Evolutionary conservation across 2,888 invertebrate species (phyloP).

Genomic region (Dolomedes plantarius): DNA sequence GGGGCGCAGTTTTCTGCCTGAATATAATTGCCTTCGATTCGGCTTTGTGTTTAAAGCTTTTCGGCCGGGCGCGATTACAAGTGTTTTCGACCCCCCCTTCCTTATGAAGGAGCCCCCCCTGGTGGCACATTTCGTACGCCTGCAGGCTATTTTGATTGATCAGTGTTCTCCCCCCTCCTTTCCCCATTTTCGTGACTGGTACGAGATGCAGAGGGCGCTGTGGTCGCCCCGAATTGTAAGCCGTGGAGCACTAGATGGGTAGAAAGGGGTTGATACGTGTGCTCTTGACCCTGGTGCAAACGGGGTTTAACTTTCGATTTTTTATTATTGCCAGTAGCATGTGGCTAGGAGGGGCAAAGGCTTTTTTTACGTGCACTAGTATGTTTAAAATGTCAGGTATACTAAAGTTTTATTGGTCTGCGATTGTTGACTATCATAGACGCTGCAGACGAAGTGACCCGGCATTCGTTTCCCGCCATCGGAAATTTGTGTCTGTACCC

Average conservation of each 20-base stretch:
- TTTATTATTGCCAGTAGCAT: no score
- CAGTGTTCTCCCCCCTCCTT: slow-evolving; percentile 12
- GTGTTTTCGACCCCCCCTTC: slow-evolving; percentile 44
- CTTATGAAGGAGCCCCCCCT: background rate
- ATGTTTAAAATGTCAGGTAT: no score
- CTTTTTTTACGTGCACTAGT: no score
- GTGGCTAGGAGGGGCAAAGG: no score
- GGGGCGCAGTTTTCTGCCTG: slow-evolving; percentile 31
- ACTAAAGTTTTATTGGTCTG: no score
- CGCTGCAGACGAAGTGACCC: no score
- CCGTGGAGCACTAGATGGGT: no score
- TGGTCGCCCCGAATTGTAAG: background rate
- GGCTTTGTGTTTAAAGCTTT: slow-evolving; percentile 26
- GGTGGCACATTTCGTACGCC: slow-evolving; percentile 28
- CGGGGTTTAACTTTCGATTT: no score
- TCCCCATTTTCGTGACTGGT: background rate
- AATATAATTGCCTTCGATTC: slow-evolving; percentile 59
- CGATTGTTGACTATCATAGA: no score
- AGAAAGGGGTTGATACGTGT: background rate
- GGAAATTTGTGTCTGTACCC: no score
- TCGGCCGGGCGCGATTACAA: slow-evolving; percentile 54
- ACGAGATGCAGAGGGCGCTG: slow-evolving; percentile 5
- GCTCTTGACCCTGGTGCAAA: background rate
- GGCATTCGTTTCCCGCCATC: no score
- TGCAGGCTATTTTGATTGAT: slow-evolving; percentile 51